phyloP scores from a whole-genome alignment of 2,797 vertebrate genomes.

The Gadopsis marmoratus region DNA sequence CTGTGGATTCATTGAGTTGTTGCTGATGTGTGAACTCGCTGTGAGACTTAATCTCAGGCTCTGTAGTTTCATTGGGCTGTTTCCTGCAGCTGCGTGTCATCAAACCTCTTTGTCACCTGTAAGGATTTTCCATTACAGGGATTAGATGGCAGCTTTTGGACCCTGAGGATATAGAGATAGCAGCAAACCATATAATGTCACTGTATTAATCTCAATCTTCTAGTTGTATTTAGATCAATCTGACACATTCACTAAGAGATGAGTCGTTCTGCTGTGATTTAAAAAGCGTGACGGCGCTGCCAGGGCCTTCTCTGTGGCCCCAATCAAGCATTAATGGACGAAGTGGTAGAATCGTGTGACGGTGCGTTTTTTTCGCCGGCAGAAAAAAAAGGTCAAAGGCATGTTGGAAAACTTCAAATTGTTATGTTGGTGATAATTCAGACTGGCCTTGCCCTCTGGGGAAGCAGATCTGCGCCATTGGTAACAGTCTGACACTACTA shows the following conservation, averaged over 20 bases:
- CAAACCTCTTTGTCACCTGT: constrained; percentile 38
- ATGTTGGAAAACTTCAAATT: constrained; percentile 13
- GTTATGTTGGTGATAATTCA: constrained; percentile 44
- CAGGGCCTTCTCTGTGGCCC: constrained; percentile 27
- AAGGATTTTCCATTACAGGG: constrained; percentile 34
- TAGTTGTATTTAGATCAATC: constrained; percentile 11
- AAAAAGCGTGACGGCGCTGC: constrained; percentile 30
- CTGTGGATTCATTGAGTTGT: constrained; percentile 6
- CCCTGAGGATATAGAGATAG: not conserved
- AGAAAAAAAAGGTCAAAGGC: constrained; percentile 40
- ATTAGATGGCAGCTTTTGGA: constrained; percentile 7
- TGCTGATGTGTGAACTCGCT: constrained; percentile 27
- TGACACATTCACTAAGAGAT: not conserved
- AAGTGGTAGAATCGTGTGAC: constrained; percentile 20
- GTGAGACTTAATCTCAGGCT: constrained; percentile 32
- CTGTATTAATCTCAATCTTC: not conserved
- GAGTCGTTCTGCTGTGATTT: constrained; percentile 17
- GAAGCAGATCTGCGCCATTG: not conserved
- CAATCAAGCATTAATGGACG: constrained; percentile 42
- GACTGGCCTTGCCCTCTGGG: constrained; percentile 21
- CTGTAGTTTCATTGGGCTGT: constrained; percentile 35
- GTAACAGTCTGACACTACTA: constrained; percentile 5
- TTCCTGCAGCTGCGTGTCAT: constrained; percentile 18
- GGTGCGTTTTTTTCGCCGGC: constrained; percentile 12
- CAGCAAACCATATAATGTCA: not conserved